phyloP scores from a whole-genome alignment of 2,113 vertebrate species.

The Thymallus thymallus region DNA sequence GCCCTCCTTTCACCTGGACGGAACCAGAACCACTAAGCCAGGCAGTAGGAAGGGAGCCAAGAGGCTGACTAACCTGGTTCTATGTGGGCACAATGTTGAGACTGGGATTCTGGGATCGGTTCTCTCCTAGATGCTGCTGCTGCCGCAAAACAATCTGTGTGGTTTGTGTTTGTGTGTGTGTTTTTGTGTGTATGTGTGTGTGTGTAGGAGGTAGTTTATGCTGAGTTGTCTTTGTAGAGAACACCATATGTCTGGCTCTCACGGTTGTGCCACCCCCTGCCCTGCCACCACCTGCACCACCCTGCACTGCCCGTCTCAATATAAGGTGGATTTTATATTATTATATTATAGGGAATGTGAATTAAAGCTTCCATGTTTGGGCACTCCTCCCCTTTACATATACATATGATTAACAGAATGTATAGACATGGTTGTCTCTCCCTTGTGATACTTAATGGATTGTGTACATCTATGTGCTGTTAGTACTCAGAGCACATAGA shows the following conservation, averaged over 20 bases:
- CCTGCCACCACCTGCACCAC: conserved; percentile 35
- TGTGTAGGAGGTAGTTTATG: neutral
- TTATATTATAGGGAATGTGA: too few species aligned
- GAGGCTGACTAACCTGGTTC: neutral
- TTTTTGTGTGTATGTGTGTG: neutral
- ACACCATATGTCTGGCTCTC: conserved; percentile 40
- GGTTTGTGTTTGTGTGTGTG: neutral
- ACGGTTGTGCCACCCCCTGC: conserved; percentile 13
- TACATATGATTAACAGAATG: too few species aligned
- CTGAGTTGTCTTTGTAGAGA: conserved; percentile 23
- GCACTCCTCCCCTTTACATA: neutral
- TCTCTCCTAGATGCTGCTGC: too few species aligned
- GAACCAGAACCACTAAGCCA: conserved; percentile 18
- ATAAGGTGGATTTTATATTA: neutral
- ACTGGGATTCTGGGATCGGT: neutral
- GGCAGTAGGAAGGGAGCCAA: too few species aligned
- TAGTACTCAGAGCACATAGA: too few species aligned
- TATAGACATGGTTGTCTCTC: too few species aligned
- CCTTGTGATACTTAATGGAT: too few species aligned
- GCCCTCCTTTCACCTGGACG: conserved; percentile 29
- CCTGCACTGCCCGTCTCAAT: conserved; percentile 1
- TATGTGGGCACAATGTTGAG: neutral
- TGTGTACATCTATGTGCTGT: too few species aligned
- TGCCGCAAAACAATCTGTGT: neutral
- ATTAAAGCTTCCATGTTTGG: too few species aligned